These are phyloP conservation scores for Yponomeuta malinellus DNA, from an alignment of 2,888 invertebrate species.

Conservation along the genomic window DNA sequence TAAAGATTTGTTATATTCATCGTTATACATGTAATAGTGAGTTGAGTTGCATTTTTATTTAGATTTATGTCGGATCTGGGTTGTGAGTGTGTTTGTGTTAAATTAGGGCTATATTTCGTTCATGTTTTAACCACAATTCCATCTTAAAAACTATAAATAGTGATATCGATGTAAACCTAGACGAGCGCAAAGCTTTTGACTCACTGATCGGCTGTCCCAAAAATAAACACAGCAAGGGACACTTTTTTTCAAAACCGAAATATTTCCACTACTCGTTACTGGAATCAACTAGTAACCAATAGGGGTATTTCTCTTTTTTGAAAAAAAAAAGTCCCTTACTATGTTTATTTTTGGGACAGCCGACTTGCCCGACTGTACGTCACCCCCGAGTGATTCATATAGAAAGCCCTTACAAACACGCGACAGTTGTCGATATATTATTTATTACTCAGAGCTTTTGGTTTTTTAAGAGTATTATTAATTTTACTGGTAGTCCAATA, in stretches of 20 bases:
- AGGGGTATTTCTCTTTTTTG: too few relatives aligned
- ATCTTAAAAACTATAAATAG: too few relatives aligned
- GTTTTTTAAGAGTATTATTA: background rate
- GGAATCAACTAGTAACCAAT: too few relatives aligned
- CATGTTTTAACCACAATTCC: too few relatives aligned
- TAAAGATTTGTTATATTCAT: conserved; percentile 11
- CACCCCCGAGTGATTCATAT: background rate
- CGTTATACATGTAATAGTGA: conserved; percentile 18
- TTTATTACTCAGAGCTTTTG: background rate
- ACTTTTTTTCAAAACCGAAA: too few relatives aligned
- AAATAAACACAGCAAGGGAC: too few relatives aligned
- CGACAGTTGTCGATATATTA: background rate
- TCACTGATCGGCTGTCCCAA: too few relatives aligned
- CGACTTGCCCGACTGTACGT: background rate
- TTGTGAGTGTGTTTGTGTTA: conserved; percentile 11
- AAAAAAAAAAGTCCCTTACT: too few relatives aligned
- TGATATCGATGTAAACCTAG: too few relatives aligned
- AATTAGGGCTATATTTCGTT: background rate
- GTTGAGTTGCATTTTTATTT: conserved; percentile 11
- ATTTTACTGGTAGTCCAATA: background rate
- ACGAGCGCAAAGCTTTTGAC: too few relatives aligned
- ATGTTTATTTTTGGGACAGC: too few relatives aligned
- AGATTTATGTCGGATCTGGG: conserved; percentile 11
- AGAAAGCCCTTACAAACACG: background rate
- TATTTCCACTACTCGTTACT: too few relatives aligned